A percentile compares a stretch with the other conserved stretches of the same genome.
Conservation (phyloP, 2,888 invertebrate species). For the Watsonalla cultraria region DNA sequence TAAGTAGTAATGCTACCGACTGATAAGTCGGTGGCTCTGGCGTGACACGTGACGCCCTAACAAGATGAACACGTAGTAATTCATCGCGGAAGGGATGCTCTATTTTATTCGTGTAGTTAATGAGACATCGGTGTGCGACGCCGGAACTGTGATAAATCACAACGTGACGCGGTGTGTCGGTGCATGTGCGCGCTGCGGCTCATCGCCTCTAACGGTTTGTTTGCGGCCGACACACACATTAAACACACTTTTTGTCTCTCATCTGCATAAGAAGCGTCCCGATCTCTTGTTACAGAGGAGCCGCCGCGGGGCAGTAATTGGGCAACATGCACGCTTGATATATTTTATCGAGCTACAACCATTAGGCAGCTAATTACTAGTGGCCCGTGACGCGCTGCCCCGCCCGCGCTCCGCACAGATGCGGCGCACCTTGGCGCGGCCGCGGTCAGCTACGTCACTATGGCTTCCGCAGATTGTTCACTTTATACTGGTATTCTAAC, state of each 20-base stretch:
- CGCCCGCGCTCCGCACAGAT: too few relatives aligned
- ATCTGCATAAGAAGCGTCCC: neutral
- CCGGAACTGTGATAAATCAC: conserved; percentile 28
- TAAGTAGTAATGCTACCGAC: too few relatives aligned
- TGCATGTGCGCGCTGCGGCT: conserved; percentile 20
- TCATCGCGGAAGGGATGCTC: neutral
- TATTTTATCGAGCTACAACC: conserved; percentile 27
- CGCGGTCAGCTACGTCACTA: neutral
- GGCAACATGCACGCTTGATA: conserved; percentile 30
- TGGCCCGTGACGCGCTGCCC: conserved; percentile 9
- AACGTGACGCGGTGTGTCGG: conserved; percentile 8
- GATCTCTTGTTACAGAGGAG: conserved; percentile 33
- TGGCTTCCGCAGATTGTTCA: too few relatives aligned
- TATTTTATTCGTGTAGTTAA: conserved; percentile 13
- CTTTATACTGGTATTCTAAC: neutral
- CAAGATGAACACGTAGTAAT: neutral
- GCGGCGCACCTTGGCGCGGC: too few relatives aligned
- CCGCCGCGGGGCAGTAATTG: conserved; percentile 28
- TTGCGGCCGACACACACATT: conserved; percentile 17
- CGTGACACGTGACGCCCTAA: neutral
- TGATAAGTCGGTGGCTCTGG: neutral
- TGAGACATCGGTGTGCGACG: conserved; percentile 16
- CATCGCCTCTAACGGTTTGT: conserved; percentile 48
- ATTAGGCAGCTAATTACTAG: conserved; percentile 30
- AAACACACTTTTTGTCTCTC: conserved; percentile 29